phyloP scores from a whole-genome alignment of 37 sponge, comb jelly and placozoan genomes.

The Bolinopsis microptera region DNA sequence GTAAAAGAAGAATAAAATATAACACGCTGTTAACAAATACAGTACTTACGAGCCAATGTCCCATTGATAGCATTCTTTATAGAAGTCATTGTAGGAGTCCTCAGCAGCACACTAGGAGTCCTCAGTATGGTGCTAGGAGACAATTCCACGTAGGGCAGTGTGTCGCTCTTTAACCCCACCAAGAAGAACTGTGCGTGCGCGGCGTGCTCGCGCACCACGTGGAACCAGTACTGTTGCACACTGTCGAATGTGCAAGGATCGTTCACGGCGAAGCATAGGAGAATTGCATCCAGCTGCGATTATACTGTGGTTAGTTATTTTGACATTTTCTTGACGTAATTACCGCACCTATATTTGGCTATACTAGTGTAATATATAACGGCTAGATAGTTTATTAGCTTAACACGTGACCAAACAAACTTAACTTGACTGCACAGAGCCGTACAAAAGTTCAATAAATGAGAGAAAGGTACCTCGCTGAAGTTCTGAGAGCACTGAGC shows the following conservation, averaged over 20 bases:
- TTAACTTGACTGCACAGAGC: no score
- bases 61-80: background rate
- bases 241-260: background rate
- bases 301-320: no score
- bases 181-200: conserved; percentile 37
- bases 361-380: no score
- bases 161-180: conserved; percentile 8
- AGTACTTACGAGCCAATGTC: background rate
- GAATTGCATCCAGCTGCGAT: background rate
- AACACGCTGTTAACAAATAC: no score
- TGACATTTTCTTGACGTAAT: no score
- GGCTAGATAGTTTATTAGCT: no score
- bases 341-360: no score
- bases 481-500: background rate
- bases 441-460: no score
- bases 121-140: background rate
- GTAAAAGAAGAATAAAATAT: no score
- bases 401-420: no score
- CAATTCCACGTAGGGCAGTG: background rate
- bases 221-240: conserved; percentile 16
- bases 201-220: conserved; percentile 43
- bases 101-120: background rate
- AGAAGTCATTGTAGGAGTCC: conserved; percentile 9
- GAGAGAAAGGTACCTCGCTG: conserved; percentile 11
- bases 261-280: background rate